Evolutionary conservation across 2,888 invertebrate genomes (phyloP), one percentile per base, ranked within the genome.

Genomic region (Tipula unca): DNA sequence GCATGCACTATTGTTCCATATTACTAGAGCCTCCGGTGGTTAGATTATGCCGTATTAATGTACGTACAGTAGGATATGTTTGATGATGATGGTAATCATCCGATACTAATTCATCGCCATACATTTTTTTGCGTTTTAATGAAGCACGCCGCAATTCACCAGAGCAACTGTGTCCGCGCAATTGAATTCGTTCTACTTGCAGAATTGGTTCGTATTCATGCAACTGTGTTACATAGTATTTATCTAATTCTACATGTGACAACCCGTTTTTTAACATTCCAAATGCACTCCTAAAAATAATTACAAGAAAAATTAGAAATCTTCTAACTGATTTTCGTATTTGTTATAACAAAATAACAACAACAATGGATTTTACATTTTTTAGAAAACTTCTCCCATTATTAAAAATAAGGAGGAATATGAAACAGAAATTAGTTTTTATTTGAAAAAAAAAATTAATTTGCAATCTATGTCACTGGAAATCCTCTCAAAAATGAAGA

Each of bases 161-260:
- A 17, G 89, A 89, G 85, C 89, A 89, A 86, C 89, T 89, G 39
- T 89, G 88, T 4, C 89, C 89, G 10, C 88, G 87, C 35, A 89
- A 88, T 85, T 89, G 88, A 1, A 89, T 88, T 83, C 88, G 88
- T 86, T 89, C 89, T n/a, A 89, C 89, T 87, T 89, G 89, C 85
- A 89, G 86, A 39, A 89, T 89, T n/a, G 89, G 89, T 86, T 89
- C 89, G 86, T 89, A 89, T 86, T 89, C 89, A 85, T 89, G 89
- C 69, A 89, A 87, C 88, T 89, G 89, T 84, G 87, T 89, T 85
- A 87, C 87, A 86, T 88, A 89, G 87, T 88, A 89, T 85, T 87
- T 87, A 87, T 89, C 89, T 82, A 89, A 87, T 87, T 89, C 89
- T 86, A 89, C 88, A 87, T 88, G 88, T 86, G 88, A 88, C 86